Evolutionary conservation across 1,140 invertebrate species (phyloP).

Genomic region (Hylaeus volcanicus): DNA sequence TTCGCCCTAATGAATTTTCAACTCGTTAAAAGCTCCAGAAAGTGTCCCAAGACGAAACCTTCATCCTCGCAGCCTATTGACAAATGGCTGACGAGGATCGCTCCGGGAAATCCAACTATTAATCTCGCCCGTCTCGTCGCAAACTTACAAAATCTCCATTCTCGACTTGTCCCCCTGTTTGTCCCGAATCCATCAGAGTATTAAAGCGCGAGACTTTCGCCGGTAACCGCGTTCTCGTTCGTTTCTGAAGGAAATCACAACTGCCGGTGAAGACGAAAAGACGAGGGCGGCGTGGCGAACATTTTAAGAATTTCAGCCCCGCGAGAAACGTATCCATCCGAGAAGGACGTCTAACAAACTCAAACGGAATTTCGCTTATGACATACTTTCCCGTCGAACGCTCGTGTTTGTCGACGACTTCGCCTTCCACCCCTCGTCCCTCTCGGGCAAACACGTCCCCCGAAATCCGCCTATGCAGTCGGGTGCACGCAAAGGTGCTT

Average conservation of each 20-base stretch:
- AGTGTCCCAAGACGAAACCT: too few species aligned
- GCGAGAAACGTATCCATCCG: too few species aligned
- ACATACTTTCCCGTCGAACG: constrained; percentile 49
- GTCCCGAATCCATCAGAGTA: background rate
- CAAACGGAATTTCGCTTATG: constrained; percentile 51
- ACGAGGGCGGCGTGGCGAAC: background rate
- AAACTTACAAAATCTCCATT: too few species aligned
- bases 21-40: too few species aligned
- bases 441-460: constrained; percentile 39
- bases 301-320: constrained; percentile 21
- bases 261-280: background rate
- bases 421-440: background rate
- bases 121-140: too few species aligned
- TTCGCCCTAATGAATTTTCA: too few species aligned
- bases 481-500: constrained; percentile 7
- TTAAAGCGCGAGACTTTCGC: background rate
- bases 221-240: constrained; percentile 13
- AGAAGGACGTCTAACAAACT: constrained; percentile 44
- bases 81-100: too few species aligned
- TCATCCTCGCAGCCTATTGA: too few species aligned
- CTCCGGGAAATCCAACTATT: too few species aligned
- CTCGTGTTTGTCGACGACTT: constrained; percentile 52
- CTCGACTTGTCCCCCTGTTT: too few species aligned
- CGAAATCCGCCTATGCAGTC: constrained; percentile 3
- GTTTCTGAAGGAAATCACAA: background rate